A percentile compares a stretch with the other conserved stretches of the same genome.
These are phyloP conservation scores for Philopotamus ludificatus DNA, from an alignment of 1,140 invertebrate species.

Conservation along the genomic window DNA sequence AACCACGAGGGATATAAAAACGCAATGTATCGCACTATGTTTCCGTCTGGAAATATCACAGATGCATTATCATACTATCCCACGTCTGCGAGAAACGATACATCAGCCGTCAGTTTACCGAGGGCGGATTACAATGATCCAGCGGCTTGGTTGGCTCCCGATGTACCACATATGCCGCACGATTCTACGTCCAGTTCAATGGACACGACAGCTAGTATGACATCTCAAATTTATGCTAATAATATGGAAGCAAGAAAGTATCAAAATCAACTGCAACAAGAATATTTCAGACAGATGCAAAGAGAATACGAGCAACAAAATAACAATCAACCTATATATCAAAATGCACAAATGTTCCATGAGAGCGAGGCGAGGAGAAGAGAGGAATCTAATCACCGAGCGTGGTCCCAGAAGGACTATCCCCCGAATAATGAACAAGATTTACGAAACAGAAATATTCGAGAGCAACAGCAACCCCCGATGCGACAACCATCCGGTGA, in stretches of 20 bases:
- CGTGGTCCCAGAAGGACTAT: constrained; percentile 49
- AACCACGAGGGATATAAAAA: constrained; percentile 68
- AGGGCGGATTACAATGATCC: constrained; percentile 59
- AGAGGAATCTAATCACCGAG: constrained; percentile 44
- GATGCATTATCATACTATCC: constrained; percentile 76
- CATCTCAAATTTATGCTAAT: constrained; percentile 59
- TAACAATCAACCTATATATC: constrained; percentile 46
- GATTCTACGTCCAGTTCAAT: constrained; percentile 61
- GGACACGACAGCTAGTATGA: constrained; percentile 61
- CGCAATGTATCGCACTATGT: constrained; percentile 64
- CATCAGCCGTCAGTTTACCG: constrained; percentile 58
- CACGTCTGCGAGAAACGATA: constrained; percentile 67
- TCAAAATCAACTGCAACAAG: constrained; percentile 59
- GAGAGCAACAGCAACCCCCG: constrained; percentile 46
- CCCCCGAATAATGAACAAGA: constrained; percentile 48
- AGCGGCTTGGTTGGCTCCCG: constrained; percentile 58
- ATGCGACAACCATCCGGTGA: constrained; percentile 38
- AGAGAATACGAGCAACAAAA: constrained; percentile 45
- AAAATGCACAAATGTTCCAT: constrained; percentile 46
- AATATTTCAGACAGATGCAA: constrained; percentile 56
- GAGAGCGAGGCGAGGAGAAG: constrained; percentile 48
- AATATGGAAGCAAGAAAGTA: constrained; percentile 58
- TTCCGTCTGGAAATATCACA: constrained; percentile 70
- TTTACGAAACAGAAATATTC: constrained; percentile 50
- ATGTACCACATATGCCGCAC: constrained; percentile 58